phyloP scores from a whole-genome alignment of 2,113 vertebrate species.

The Pituophis catenifer region DNA sequence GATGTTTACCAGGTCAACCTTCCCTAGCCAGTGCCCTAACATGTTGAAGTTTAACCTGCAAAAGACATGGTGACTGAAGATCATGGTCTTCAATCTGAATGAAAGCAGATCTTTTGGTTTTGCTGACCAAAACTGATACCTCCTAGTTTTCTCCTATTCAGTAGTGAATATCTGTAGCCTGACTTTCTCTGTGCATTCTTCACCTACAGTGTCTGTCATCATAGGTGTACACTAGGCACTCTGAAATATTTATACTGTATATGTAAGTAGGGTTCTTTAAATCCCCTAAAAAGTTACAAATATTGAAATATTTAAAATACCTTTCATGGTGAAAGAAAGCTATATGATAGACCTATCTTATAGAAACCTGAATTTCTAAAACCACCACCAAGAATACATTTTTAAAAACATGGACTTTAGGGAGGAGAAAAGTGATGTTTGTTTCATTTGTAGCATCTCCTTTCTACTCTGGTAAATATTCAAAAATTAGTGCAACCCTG shows the following conservation, averaged over 20 bases:
- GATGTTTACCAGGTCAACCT: background rate
- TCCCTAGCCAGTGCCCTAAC: background rate
- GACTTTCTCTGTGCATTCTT: background rate
- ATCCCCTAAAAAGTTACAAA: background rate
- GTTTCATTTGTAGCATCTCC: background rate
- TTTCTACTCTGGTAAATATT: background rate
- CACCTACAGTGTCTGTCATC: background rate
- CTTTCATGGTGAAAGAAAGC: background rate
- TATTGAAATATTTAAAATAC: background rate
- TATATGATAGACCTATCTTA: slow-evolving; percentile 28
- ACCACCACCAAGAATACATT: background rate
- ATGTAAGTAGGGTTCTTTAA: background rate
- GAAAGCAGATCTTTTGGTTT: background rate
- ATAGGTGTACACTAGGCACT: background rate
- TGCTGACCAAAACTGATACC: background rate
- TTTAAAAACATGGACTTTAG: background rate
- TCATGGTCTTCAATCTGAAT: background rate
- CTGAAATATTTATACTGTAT: background rate
- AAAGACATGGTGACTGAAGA: background rate
- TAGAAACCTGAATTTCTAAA: slow-evolving; percentile 15
- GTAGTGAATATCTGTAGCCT: background rate
- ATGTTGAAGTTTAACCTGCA: background rate
- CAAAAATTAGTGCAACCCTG: background rate
- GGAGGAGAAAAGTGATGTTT: background rate
- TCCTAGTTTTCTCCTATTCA: background rate